Conservation (phyloP, 1,140 invertebrate species). For the Asobara japonica region DNA sequence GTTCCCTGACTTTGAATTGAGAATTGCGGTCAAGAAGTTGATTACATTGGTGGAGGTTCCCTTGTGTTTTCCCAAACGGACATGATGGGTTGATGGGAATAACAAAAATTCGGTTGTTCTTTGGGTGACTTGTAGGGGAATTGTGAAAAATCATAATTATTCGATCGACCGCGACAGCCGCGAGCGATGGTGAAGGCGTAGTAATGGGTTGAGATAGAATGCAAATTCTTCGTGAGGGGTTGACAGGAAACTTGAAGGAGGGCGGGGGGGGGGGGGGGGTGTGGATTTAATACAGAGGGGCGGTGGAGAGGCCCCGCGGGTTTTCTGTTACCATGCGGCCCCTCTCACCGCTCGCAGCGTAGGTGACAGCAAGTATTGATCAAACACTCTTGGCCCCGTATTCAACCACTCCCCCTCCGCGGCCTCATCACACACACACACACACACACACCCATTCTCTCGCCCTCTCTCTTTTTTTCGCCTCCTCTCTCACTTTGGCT, state of each 20-base stretch:
- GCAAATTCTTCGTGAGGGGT: background rate
- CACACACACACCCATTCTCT: too few species aligned
- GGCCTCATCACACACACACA: too few species aligned
- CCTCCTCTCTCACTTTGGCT: background rate
- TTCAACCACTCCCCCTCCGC: slow-evolving; percentile 26
- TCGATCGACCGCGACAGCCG: background rate
- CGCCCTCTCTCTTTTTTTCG: too few species aligned
- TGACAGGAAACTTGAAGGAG: background rate
- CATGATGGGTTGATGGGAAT: too few species aligned
- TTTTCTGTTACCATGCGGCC: slow-evolving; percentile 55
- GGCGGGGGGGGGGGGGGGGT: too few species aligned
- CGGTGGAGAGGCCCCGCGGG: slow-evolving; percentile 37
- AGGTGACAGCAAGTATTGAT: slow-evolving; percentile 56
- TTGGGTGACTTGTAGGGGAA: too few species aligned
- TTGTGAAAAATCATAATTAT: background rate
- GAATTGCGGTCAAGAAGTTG: too few species aligned
- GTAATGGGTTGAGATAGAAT: slow-evolving; percentile 1
- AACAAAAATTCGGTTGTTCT: too few species aligned
- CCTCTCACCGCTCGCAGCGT: slow-evolving; percentile 43
- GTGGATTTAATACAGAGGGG: background rate
- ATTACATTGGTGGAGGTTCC: too few species aligned
- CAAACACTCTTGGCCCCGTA: slow-evolving; percentile 45
- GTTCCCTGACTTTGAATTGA: too few species aligned
- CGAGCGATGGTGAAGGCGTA: background rate
- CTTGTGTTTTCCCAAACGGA: too few species aligned